A percentile compares a stretch with the other conserved stretches of the same genome.
These are phyloP conservation scores for Dryas iulia DNA, from an alignment of 1,140 invertebrate species.

Conservation along the genomic window DNA sequence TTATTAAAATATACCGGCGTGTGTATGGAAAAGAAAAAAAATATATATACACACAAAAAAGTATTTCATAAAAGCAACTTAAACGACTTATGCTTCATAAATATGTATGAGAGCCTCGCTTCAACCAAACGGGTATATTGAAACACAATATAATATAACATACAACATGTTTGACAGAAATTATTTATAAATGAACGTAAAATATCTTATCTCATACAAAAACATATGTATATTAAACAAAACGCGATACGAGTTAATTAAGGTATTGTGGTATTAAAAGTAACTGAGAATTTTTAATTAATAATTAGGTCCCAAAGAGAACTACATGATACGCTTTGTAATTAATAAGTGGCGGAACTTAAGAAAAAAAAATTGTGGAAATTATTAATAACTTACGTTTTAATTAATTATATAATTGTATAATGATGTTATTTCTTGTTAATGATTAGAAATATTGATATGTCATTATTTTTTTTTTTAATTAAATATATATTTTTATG, in stretches of 20 bases:
- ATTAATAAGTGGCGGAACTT: neutral
- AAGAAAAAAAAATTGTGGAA: neutral
- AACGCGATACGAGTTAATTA: conserved; percentile 7
- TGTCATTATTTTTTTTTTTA: too few relatives aligned
- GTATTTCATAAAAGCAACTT: conserved; percentile 12
- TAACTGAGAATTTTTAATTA: conserved; percentile 4
- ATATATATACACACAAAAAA: too few relatives aligned
- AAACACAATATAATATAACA: conserved; percentile 20
- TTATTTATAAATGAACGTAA: conserved; percentile 19
- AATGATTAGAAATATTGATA: too few relatives aligned
- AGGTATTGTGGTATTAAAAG: conserved; percentile 1
- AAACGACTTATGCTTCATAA: conserved; percentile 25
- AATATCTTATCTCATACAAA: conserved; percentile 18
- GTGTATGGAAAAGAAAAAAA: neutral
- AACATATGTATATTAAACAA: conserved; percentile 9
- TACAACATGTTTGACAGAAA: conserved; percentile 7
- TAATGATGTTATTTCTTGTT: neutral
- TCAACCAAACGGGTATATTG: conserved; percentile 19
- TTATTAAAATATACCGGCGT: neutral
- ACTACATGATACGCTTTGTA: neutral
- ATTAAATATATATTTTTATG: too few relatives aligned
- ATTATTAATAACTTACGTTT: neutral
- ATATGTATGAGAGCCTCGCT: conserved; percentile 20
- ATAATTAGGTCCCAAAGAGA: neutral
- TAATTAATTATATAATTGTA: neutral